Base-by-base conservation (phyloP, 2,888 invertebrate genomes). In the Norana najaformis region DNA sequence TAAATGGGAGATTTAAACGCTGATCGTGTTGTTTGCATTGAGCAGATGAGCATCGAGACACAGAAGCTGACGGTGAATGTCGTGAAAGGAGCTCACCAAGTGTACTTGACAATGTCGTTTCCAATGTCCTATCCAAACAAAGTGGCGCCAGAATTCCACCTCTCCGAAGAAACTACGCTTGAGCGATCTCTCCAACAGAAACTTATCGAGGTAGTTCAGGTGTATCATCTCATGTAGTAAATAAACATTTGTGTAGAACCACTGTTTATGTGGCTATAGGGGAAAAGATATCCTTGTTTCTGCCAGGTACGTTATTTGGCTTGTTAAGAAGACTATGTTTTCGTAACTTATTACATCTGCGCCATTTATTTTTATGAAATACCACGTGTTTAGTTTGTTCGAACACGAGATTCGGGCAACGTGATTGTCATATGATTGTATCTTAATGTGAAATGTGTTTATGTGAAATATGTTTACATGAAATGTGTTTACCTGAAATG, bases 91-190 rank as follows among this genome's bases (percentile, higher is more conserved):
- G 93, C 92, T 38, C 92, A 93, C 85, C 90, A 91, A 34, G 93
- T 93, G 11, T 92, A 92, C 83, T 90, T 94, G 41, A 92, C 96
- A 93, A 96, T 97, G 2, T 96, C 96, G 69, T 97, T 97, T 94
- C 97, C 97, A 2, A 95, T 96, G 0, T 96, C 96, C 91, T 97
- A 97, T 95, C 97, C 97, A 0, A 96, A 96, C 93, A 96, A 96
- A 91, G 96, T 96, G 96, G 91, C 94, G 0, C 95, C 96, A 1
- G 96, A 96, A 34, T 97, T 97, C 94, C 96, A 96, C 92, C 96
- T 97, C 92, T 96, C 92, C 95, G 96, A 91, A 96, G 88, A 96
- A 83, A 96, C 96, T 13, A 96, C 96, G 1, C 95, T 98, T 1
- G 97, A 97, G 93, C 97, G 96, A 91, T 95, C 96, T 85, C 96